Base-by-base conservation (phyloP, 1,140 invertebrate species). In the Brevipalpus yothersi region DNA sequence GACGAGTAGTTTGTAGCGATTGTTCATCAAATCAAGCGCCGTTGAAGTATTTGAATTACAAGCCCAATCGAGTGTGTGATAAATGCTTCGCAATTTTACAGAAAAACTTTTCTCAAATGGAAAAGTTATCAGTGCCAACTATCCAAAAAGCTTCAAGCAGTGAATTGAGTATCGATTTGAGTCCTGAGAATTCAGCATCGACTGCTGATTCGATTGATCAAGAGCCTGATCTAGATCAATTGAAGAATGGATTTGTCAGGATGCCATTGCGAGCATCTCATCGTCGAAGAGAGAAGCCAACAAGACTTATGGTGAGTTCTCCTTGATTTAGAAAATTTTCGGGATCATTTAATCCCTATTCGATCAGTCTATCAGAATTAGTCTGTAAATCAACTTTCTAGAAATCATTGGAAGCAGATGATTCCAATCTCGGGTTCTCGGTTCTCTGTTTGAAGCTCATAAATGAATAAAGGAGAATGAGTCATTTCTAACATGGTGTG, bases 11-110 rank as follows among this genome's bases (percentile, higher is more conserved):
- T 17, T 84, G 82, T 66, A 70, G 77, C 10, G 75, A 75, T 64
- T 84, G 82, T 68, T 83, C 81, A 41, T 76, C 77, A 61, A 78
- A 80, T 66, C 77, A 78, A 65, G 76, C 80, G 55, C 74, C 80
- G 13, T 72, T 83, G 45, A 74, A 77, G 57, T 83, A 83, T 66
- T 75, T 78, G 58, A 76, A 79, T 17, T 69, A 75, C 67, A 71
- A 76, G 60, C 59, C 72, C n/a, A 72, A 64, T 11, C 62, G 78
- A 61, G 79, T 80, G 12, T 81, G 79, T 71, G 73, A 78, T 63
- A 69, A 74, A 60, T 81, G 79, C 65, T 77, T 71, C 68, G 65
- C 72, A 21, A 71, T 68, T 62, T 69, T 80, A 11, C 65, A 40
- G 21, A 21, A 47, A 19, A 17, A 55, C 41, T 58, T 61, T n/a